Base-by-base conservation (phyloP, 2,888 invertebrate genomes). In the Drosophila affinis region DNA sequence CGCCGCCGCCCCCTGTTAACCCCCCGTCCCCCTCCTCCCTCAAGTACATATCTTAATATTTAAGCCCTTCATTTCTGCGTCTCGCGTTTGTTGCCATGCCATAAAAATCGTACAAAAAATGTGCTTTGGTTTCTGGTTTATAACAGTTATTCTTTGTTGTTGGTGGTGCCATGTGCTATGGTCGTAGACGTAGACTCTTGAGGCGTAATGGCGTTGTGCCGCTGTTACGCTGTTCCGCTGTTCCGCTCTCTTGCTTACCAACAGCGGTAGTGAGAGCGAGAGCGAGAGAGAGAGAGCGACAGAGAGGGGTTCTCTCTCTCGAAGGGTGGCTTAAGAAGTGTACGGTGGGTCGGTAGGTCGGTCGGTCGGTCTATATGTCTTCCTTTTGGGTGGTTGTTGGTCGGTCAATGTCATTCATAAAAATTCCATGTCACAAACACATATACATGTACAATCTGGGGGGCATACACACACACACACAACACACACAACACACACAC, bases 371-470 rank as follows among this genome's bases (percentile, higher is more conserved):
- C 14, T 39, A 39, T 45, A 14, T 24, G n/a, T 68, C 51, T 57
- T 52, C 52, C 24, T 52, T 52, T 72, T 44, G 72, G 72, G 55
- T 62, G 62, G 57, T 62, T 68, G 39, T 39, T 67, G 54, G 51
- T 57, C 53, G 78, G 70, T 83, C 84, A 84, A 84, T 84, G 84
- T 78, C 84, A 84, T 84, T 84, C 84, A 84, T 84, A 84, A 84
- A 84, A 84, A 81, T 79, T 72, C 73, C 65, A 62, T 61, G 74
- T 71, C 71, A 32, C 70, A 72, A 56, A 59, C 53, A 64, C 47
- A 17, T 48, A 21, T 39, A 56, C 51, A 46, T 54, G 47, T 48
- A 24, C 76, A 78, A 73, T 69, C 54, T 49, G 44, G n/a, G 72
- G 63, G 65, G 17, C 70, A 71, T 54, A 67, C 47, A 59, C 46